Evolutionary conservation across 2,888 invertebrate species (phyloP).

Genomic region (Steinernema hermaphroditum): DNA sequence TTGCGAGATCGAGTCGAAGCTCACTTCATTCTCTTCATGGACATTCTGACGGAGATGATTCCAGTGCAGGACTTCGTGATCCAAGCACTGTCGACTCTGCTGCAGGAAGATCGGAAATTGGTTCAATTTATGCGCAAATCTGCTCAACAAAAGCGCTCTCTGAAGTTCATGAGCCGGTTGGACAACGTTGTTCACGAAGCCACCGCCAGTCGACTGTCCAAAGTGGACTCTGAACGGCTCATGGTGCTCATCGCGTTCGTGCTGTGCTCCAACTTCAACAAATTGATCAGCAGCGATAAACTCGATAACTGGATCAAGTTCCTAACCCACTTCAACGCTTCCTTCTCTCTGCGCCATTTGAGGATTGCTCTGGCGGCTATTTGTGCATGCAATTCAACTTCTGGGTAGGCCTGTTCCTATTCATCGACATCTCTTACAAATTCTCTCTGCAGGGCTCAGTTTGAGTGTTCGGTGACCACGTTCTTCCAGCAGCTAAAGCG

Average conservation of each 20-base stretch:
- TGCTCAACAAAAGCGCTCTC: not conserved
- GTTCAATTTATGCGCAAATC: not conserved
- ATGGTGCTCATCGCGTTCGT: conserved; percentile 3
- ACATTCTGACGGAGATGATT: not conserved
- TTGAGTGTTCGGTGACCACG: conserved; percentile 31
- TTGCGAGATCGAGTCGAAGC: not conserved
- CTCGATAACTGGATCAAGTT: conserved; percentile 21
- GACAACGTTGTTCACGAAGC: not conserved
- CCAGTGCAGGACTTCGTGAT: not conserved
- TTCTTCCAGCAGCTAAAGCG: conserved; percentile 37
- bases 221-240: not conserved
- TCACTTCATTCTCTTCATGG: not conserved
- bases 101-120: not conserved
- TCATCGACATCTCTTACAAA: too few relatives aligned
- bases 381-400: conserved; percentile 2
- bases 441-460: conserved; percentile 34
- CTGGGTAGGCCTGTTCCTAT: conserved; percentile 7
- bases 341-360: not conserved
- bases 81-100: not conserved
- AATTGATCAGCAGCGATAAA: not conserved
- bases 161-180: not conserved
- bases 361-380: not conserved
- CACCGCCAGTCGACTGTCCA: not conserved
- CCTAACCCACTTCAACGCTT: not conserved
- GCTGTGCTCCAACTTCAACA: not conserved